phyloP scores from a whole-genome alignment of 2,888 invertebrate species.

The Heteropelma amictum region DNA sequence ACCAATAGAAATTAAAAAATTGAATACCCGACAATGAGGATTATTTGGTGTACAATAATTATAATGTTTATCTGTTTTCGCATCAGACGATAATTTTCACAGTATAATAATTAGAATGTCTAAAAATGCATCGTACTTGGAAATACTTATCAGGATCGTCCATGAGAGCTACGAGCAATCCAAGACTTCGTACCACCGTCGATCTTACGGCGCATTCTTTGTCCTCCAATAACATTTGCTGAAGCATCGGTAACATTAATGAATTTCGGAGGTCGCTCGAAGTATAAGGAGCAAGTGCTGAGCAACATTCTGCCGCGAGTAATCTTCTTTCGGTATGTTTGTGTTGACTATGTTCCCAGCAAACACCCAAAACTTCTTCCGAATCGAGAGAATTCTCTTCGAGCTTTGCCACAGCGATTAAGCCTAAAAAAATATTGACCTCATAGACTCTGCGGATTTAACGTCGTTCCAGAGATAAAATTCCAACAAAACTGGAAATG shows the following conservation, averaged over 20 bases:
- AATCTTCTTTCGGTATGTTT: slow-evolving; percentile 84
- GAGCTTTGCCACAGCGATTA: slow-evolving; percentile 78
- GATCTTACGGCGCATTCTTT: slow-evolving; percentile 82
- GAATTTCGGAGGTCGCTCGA: slow-evolving; percentile 84
- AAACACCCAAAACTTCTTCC: slow-evolving; percentile 84
- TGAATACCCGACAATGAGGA: too few relatives aligned
- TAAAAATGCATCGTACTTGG: slow-evolving; percentile 69
- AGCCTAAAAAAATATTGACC: slow-evolving; percentile 69
- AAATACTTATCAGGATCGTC: slow-evolving; percentile 83
- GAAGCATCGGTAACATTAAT: slow-evolving; percentile 84
- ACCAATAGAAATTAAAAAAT: neutral
- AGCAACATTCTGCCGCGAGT: slow-evolving; percentile 85
- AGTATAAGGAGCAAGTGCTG: slow-evolving; percentile 83
- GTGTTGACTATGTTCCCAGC: slow-evolving; percentile 86
- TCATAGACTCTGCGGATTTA: neutral
- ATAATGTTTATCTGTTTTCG: too few relatives aligned
- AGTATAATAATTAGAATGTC: neutral
- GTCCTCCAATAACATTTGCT: slow-evolving; percentile 85
- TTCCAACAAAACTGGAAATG: neutral
- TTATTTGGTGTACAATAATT: too few relatives aligned
- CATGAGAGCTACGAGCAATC: slow-evolving; percentile 82
- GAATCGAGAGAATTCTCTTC: slow-evolving; percentile 80
- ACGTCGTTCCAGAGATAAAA: neutral
- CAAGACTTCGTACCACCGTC: slow-evolving; percentile 82
- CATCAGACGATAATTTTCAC: slow-evolving; percentile 3